These are phyloP conservation scores for Sinonovacula constricta DNA, from an alignment of 1,140 invertebrate genomes.

Conservation along the genomic window DNA sequence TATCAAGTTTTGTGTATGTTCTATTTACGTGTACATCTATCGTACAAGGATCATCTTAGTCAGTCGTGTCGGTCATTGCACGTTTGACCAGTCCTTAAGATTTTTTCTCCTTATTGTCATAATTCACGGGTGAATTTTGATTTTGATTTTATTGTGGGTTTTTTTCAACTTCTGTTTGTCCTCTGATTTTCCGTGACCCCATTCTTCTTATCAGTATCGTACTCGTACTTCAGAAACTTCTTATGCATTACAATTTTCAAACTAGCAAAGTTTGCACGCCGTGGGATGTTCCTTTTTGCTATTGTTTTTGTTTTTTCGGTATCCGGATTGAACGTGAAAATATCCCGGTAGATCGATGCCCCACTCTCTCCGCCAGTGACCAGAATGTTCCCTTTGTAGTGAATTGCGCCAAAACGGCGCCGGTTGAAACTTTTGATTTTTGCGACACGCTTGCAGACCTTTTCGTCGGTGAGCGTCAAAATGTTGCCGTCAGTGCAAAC, in stretches of 20 bases:
- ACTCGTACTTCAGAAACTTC: slow-evolving; percentile 56
- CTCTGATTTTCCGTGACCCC: no score
- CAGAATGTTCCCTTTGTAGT: slow-evolving; percentile 56
- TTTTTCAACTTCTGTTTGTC: no score
- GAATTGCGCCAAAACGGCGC: slow-evolving; percentile 61
- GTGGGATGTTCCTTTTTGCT: slow-evolving; percentile 54
- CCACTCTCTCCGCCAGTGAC: slow-evolving; percentile 62
- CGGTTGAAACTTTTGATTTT: slow-evolving; percentile 60
- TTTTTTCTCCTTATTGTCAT: no score
- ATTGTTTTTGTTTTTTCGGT: slow-evolving; percentile 42
- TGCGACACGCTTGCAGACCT: slow-evolving; percentile 31
- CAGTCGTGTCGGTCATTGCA: no score
- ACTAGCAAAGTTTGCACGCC: slow-evolving; percentile 62
- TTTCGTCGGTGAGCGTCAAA: slow-evolving; percentile 52
- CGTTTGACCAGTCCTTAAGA: no score
- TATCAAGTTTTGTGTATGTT: no score
- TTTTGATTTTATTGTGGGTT: no score
- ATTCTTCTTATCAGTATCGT: slow-evolving; percentile 14
- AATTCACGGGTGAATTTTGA: no score
- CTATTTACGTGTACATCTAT: no score
- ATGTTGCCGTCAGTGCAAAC: slow-evolving; percentile 64
- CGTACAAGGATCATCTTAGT: no score
- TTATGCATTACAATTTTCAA: slow-evolving; percentile 64
- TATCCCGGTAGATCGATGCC: slow-evolving; percentile 55
- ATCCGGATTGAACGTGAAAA: slow-evolving; percentile 57